Evolutionary conservation across 2,888 invertebrate species (phyloP).

Genomic region (Sinhomidia bicolor): DNA sequence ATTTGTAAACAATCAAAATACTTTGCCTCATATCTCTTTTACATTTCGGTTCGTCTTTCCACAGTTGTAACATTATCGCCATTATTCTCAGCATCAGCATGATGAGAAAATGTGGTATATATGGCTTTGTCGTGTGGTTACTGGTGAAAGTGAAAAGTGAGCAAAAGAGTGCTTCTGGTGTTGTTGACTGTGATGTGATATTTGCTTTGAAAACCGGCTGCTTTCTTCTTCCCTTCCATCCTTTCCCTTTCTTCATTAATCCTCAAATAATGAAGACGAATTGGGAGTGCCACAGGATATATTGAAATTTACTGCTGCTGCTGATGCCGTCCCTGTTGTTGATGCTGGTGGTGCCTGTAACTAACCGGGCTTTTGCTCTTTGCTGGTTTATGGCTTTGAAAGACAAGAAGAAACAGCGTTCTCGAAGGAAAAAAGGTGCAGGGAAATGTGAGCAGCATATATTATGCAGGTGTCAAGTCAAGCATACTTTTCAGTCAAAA

Average conservation of each 20-base stretch:
- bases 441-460: background rate
- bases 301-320: conserved; percentile 41
- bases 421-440: background rate
- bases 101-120: conserved; percentile 12
- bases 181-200: background rate
- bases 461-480: too few species aligned
- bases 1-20: background rate
- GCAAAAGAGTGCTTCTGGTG: background rate
- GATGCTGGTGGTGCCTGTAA: background rate
- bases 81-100: too few species aligned
- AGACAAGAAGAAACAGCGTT: background rate
- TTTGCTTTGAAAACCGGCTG: background rate
- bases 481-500: too few species aligned
- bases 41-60: background rate
- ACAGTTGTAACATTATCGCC: background rate
- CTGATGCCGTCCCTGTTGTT: background rate
- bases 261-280: conserved; percentile 44
- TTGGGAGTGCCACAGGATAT: conserved; percentile 38
- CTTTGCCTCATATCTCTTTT: background rate
- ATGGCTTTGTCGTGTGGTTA: background rate
- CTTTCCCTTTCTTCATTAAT: conserved; percentile 26
- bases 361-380: background rate
- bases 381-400: conserved; percentile 2
- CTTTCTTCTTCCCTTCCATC: background rate
- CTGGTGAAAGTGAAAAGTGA: background rate